phyloP scores from a whole-genome alignment of 1,140 invertebrate genomes.

The Drosophila takahashii region DNA sequence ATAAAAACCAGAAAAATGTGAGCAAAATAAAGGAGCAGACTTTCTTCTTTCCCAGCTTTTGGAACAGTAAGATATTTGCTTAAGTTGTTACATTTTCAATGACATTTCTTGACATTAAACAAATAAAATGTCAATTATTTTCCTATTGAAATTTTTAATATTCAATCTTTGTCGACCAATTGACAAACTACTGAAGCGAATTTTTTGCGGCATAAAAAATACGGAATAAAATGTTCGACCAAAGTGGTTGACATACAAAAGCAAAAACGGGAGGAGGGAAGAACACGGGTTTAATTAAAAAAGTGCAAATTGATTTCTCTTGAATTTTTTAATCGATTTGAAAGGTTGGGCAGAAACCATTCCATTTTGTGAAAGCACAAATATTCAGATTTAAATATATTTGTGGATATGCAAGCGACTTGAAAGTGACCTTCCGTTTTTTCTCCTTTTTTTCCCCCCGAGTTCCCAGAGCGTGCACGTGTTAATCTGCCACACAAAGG shows the following conservation, averaged over 20 bases:
- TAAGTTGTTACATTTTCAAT: no score
- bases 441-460: constrained; percentile 15
- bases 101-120: no score
- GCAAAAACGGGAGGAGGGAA: constrained; percentile 1
- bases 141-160: neutral
- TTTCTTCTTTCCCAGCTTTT: no score
- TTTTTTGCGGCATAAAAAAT: constrained; percentile 21
- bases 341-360: neutral
- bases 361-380: neutral
- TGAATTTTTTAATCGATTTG: constrained; percentile 38
- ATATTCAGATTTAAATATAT: constrained; percentile 38
- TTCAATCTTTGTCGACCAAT: neutral
- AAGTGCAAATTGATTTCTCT: constrained; percentile 57
- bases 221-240: constrained; percentile 13
- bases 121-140: no score
- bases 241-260: constrained; percentile 15
- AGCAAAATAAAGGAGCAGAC: constrained; percentile 4
- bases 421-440: constrained; percentile 64
- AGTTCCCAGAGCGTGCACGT: constrained; percentile 59
- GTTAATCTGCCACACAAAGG: constrained; percentile 78
- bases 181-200: constrained; percentile 10
- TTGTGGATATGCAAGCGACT: constrained; percentile 14
- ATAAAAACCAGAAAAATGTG: constrained; percentile 46
- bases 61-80: no score
- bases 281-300: constrained; percentile 62